A percentile compares a stretch with the other conserved stretches of the same genome.
These are phyloP conservation scores for Gryllus bimaculatus DNA, from an alignment of 1,140 invertebrate species.

Conservation along the genomic window DNA sequence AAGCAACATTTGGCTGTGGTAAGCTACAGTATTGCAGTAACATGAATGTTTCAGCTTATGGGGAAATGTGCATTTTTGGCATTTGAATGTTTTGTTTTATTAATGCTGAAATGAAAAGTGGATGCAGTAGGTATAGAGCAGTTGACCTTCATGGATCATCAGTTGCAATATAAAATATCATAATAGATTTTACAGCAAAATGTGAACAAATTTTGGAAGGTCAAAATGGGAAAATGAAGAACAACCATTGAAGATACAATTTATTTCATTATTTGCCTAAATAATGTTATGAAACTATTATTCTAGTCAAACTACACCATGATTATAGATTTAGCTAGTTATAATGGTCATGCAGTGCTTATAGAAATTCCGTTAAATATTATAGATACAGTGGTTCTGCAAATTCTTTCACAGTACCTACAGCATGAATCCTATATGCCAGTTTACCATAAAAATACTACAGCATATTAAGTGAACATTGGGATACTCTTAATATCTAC, in stretches of 20 bases:
- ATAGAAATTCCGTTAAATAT: background rate
- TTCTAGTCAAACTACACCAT: background rate
- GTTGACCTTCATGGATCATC: background rate
- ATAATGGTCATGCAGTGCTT: slow-evolving; percentile 4
- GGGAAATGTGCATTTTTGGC: background rate
- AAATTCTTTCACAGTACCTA: background rate
- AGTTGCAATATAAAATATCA: background rate
- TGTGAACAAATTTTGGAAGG: background rate
- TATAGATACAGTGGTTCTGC: background rate
- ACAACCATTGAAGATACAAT: background rate
- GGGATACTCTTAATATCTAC: background rate
- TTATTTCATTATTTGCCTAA: slow-evolving; percentile 2
- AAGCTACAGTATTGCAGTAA: slow-evolving; percentile 12
- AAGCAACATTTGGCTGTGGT: slow-evolving; percentile 14
- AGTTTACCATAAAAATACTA: background rate
- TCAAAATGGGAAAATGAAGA: background rate
- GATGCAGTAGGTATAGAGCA: background rate
- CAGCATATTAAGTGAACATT: background rate
- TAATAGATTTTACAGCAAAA: background rate
- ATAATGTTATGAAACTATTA: background rate
- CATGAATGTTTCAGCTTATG: background rate
- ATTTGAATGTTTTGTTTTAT: background rate
- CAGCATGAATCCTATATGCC: background rate
- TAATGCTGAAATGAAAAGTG: background rate
- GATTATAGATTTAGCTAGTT: background rate